Base-by-base conservation (phyloP, 2,888 invertebrate genomes). In the Chrysotoxum bicinctum region DNA sequence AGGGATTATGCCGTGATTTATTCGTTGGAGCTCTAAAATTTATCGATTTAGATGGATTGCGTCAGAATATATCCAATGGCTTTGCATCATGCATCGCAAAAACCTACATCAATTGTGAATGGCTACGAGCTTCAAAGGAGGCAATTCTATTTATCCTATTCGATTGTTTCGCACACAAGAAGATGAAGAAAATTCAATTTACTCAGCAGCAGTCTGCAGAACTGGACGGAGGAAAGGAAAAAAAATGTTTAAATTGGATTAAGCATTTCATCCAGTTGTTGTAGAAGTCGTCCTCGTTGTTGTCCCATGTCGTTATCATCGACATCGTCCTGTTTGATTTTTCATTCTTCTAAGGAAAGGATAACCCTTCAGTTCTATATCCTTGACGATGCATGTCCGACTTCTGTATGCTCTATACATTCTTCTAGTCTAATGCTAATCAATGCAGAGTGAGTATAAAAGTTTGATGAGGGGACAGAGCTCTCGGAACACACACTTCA, bases 161-260 rank as follows among this genome's bases (percentile, higher is more conserved):
- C 69, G 75, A 80, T 84, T 84, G 80, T 76, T 75, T 75, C 32
- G 50, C 48, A 75, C 45, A 75, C 64, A 40, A 52, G 58, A 19
- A 75, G 72, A 79, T 75, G 66, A 84, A 62, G 80, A 76, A 80
- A 84, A 84, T 80, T 84, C 75, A 84, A 80, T 84, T 84, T 75
- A 80, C 66, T 76, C 56, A n/a, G 40, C 19, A 48, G 10, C 14
- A 56, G 14, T 54, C 19, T 16, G 8, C 60, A 16, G 16, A 56
- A 62, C 60, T 76, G 68, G 50, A 35, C 48, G 5, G 21, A 45
- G 48, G 6, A 37, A 7, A 19, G 9, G 4, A 62, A 48, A 62
- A 48, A 60, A 66, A 35, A 74, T 64, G 14, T 58, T 52, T 58
- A 84, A 75, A 84, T 84, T 84, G 80, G 75, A 84, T 84, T 84